Evolutionary conservation across 2,113 vertebrate genomes (phyloP).

Genomic region (Seriola dumerili): DNA sequence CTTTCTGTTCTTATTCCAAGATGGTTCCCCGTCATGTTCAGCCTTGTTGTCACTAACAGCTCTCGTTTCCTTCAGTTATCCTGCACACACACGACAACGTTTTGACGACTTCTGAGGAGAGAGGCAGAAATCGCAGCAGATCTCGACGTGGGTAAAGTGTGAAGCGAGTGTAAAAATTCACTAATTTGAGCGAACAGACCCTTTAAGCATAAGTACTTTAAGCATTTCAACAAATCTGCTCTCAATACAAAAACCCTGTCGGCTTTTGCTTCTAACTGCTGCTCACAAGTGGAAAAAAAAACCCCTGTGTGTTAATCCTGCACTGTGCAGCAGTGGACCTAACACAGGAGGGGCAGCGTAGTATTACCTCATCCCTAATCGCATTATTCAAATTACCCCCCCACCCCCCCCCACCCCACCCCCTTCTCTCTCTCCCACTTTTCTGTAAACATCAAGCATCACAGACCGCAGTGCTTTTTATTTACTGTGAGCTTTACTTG

Average conservation of each 20-base stretch:
- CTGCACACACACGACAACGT: too few species aligned
- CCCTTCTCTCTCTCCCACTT: too few species aligned
- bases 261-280: constrained; percentile 10
- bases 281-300: constrained; percentile 2
- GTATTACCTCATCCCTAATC: constrained; percentile 25
- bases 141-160: not conserved
- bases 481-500: constrained; percentile 1
- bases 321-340: not conserved
- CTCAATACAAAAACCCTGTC: constrained; percentile 1
- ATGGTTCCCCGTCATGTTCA: too few species aligned
- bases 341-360: constrained; percentile 2
- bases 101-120: too few species aligned
- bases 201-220: not conserved
- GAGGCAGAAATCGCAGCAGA: too few species aligned
- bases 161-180: not conserved
- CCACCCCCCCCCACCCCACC: not conserved
- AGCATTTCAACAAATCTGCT: constrained; percentile 12
- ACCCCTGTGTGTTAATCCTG: constrained; percentile 30
- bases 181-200: not conserved
- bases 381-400: constrained; percentile 23
- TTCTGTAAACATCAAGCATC: not conserved
- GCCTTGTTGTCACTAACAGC: too few species aligned
- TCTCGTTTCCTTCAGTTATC: too few species aligned
- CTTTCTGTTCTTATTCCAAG: too few species aligned
- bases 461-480: not conserved